phyloP scores from a whole-genome alignment of 1,140 invertebrate genomes.

The Diorhabda elongata region DNA sequence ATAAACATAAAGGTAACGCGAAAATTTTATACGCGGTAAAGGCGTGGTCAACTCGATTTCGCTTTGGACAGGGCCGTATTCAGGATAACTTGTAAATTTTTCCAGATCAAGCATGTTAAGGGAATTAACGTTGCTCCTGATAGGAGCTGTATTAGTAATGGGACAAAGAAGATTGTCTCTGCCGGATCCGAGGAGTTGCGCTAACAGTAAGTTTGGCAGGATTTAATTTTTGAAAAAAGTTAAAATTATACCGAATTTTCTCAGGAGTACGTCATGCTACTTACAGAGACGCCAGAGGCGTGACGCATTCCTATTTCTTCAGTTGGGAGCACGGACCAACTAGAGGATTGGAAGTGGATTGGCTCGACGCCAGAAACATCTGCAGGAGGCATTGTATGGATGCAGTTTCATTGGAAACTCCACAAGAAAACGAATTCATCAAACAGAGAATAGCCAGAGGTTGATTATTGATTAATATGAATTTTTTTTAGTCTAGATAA shows the following conservation, averaged over 20 bases:
- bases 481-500: neutral
- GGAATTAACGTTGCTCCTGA: constrained; percentile 56
- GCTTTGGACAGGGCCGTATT: too few species aligned
- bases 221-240: neutral
- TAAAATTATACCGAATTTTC: constrained; percentile 13
- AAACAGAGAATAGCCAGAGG: constrained; percentile 77
- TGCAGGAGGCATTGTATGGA: constrained; percentile 91
- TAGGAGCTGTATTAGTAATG: constrained; percentile 62
- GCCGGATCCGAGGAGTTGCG: constrained; percentile 82
- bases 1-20: neutral
- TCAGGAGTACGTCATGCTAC: constrained; percentile 78
- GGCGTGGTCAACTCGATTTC: neutral
- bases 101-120: constrained; percentile 40
- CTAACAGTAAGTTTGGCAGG: constrained; percentile 65
- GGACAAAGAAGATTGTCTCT: constrained; percentile 80
- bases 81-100: constrained; percentile 6
- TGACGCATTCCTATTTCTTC: constrained; percentile 89
- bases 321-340: constrained; percentile 87
- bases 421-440: constrained; percentile 85
- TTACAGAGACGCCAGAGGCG: constrained; percentile 79
- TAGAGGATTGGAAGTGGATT: constrained; percentile 80
- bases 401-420: constrained; percentile 83
- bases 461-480: constrained; percentile 37
- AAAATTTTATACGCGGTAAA: neutral
- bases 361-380: constrained; percentile 86